Base-by-base conservation (phyloP, 2,888 invertebrate genomes). In the Cremastobaeus sp. region DNA sequence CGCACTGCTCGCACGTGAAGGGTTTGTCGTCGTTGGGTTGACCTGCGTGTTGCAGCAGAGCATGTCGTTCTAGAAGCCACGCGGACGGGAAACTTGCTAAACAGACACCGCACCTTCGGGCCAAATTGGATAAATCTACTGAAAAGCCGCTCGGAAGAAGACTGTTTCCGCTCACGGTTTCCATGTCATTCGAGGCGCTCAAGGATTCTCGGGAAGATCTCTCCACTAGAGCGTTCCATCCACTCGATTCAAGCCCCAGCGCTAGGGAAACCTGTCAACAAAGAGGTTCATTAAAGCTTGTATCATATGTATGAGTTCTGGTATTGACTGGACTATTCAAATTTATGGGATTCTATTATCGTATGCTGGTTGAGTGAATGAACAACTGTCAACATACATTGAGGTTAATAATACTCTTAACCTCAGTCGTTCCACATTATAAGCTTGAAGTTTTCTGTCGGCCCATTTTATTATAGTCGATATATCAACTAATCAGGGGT, bases 1-100 rank as follows among this genome's bases (percentile, higher is more conserved):
- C 96, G 87, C 96, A 96, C 86, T 96, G 96, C 83, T 96, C 96
- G 88, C 96, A 96, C 35, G 95, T 95, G 88, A 95, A 96, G 9
- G 96, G 95, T 83, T 96, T 96, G 86, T 96, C 96, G 84, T 95
- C 93, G 84, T 90, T 90, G 20, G 90, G 89, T 82, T 90, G 89
- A 1, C 91, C 88, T 65, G 95, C 93, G 88, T 96, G 96, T 84
- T 96, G 95, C 14, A 96, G 89, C 0, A 95, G 92, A 0, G 95
- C 94, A 87, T 96, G 95, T 78, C 95, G 94, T 85, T 96, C 95
- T 52, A 96, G 89, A 28, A 95, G 90, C 95, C 95, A 95, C n/a
- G 94, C 91, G 37, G 95, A 95, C 15, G 96, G 96, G 85, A 96
- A 96, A 18, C 93, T 93, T 21, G 95, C 95, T 82, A 95, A 92